phyloP scores from a whole-genome alignment of 2,888 invertebrate species.

The Troglohyphantes excavatus region DNA sequence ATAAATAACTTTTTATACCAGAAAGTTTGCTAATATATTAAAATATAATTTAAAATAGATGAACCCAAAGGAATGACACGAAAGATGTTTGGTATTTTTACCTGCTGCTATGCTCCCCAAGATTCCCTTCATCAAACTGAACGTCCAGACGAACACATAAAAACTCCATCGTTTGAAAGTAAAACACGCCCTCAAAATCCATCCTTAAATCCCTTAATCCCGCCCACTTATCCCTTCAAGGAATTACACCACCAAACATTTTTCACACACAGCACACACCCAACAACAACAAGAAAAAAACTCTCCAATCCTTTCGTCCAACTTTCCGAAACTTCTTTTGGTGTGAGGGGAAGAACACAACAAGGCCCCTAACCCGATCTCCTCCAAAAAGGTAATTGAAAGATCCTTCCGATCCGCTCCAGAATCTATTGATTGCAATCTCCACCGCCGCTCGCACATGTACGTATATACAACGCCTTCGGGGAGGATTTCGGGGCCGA shows the following conservation, averaged over 20 bases:
- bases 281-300: neutral
- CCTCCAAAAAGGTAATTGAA: constrained; percentile 40
- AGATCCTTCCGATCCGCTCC: constrained; percentile 25
- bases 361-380: constrained; percentile 13
- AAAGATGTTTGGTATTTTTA: no score
- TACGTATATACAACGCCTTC: constrained; percentile 11
- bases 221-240: neutral
- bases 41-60: no score
- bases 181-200: neutral
- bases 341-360: constrained; percentile 33
- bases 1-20: no score
- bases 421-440: constrained; percentile 58
- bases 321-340: constrained; percentile 54
- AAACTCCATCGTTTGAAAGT: no score
- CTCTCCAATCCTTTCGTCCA: neutral
- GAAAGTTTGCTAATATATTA: no score
- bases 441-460: constrained; percentile 8
- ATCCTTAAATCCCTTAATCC: constrained; percentile 2
- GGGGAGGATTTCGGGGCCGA: neutral
- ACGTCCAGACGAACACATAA: no score
- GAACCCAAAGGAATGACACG: no score
- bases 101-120: no score
- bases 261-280: neutral
- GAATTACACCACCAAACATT: neutral
- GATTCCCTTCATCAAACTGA: no score